These are phyloP conservation scores for Allacma fusca DNA, from an alignment of 2,888 invertebrate species.

Conservation along the genomic window DNA sequence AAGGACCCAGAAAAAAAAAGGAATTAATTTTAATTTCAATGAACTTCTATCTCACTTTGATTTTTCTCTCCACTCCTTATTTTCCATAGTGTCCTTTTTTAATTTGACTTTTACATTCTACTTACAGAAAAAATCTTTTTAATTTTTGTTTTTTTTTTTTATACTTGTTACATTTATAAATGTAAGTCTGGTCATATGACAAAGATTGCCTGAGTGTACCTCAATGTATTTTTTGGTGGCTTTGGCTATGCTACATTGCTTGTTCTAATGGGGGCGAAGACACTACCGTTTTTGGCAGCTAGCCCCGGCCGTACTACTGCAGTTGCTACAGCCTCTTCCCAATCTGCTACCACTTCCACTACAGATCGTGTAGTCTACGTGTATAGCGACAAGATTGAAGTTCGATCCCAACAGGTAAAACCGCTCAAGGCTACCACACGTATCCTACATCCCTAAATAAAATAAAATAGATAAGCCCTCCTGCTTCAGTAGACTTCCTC, in stretches of 20 bases:
- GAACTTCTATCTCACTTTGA: too few species aligned
- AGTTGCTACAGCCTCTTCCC: slow-evolving; percentile 54
- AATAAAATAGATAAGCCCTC: background rate
- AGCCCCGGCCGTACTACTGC: slow-evolving; percentile 59
- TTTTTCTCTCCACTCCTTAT: too few species aligned
- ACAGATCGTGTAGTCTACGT: slow-evolving; percentile 68
- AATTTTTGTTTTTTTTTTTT: background rate
- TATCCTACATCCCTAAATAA: slow-evolving; percentile 39
- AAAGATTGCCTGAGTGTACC: slow-evolving; percentile 47
- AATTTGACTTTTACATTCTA: too few species aligned
- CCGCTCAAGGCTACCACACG: slow-evolving; percentile 46
- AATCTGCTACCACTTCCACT: slow-evolving; percentile 57
- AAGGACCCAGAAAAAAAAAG: too few species aligned
- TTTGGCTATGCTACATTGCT: slow-evolving; percentile 50
- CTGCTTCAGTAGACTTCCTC: background rate
- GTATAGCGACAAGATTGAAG: slow-evolving; percentile 69
- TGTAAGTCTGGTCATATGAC: slow-evolving; percentile 40
- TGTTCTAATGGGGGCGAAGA: slow-evolving; percentile 58
- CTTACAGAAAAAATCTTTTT: background rate
- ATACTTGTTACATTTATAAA: slow-evolving; percentile 4
- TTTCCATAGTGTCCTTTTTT: too few species aligned
- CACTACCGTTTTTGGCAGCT: slow-evolving; percentile 62
- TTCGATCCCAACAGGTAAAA: slow-evolving; percentile 67
- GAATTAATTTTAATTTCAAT: too few species aligned
- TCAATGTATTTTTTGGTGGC: slow-evolving; percentile 52